phyloP scores from a whole-genome alignment of 2,888 invertebrate genomes.

The Uropetala carovei region DNA sequence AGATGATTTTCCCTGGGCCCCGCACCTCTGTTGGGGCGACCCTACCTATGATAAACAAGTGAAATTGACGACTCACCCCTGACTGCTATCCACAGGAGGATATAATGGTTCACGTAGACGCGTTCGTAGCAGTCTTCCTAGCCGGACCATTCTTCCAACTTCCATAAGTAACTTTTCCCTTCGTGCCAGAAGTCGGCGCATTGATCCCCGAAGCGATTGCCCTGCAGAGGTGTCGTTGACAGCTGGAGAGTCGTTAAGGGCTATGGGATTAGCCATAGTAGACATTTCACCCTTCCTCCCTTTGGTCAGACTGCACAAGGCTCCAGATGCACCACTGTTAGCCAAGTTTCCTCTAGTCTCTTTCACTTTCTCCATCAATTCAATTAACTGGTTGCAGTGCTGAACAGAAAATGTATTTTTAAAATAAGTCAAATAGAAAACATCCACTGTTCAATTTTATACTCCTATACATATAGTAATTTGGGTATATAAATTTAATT shows the following conservation, averaged over 20 bases:
- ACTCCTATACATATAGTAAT: no score
- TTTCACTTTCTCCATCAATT: slow-evolving; percentile 78
- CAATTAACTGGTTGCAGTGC: slow-evolving; percentile 80
- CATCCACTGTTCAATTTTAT: no score
- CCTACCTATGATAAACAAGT: background rate
- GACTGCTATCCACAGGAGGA: slow-evolving; percentile 71
- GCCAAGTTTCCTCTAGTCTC: slow-evolving; percentile 73
- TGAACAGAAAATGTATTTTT: slow-evolving; percentile 70
- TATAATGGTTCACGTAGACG: slow-evolving; percentile 81
- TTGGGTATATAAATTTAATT: no score
- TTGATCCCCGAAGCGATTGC: slow-evolving; percentile 27
- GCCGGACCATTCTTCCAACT: slow-evolving; percentile 84
- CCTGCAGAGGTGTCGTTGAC: slow-evolving; percentile 39
- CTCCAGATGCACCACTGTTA: slow-evolving; percentile 35
- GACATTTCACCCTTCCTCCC: slow-evolving; percentile 52
- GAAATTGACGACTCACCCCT: slow-evolving; percentile 71
- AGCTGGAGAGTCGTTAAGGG: slow-evolving; percentile 43
- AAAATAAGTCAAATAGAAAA: background rate
- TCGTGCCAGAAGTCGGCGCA: slow-evolving; percentile 79
- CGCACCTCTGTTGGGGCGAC: no score
- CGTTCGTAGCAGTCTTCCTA: slow-evolving; percentile 82
- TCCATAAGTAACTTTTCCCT: slow-evolving; percentile 83
- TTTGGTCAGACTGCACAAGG: slow-evolving; percentile 37
- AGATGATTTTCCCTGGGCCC: no score
- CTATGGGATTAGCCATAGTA: slow-evolving; percentile 29